Base-by-base conservation (phyloP, 1,140 invertebrate species). In the Hydropsyche tenuis region DNA sequence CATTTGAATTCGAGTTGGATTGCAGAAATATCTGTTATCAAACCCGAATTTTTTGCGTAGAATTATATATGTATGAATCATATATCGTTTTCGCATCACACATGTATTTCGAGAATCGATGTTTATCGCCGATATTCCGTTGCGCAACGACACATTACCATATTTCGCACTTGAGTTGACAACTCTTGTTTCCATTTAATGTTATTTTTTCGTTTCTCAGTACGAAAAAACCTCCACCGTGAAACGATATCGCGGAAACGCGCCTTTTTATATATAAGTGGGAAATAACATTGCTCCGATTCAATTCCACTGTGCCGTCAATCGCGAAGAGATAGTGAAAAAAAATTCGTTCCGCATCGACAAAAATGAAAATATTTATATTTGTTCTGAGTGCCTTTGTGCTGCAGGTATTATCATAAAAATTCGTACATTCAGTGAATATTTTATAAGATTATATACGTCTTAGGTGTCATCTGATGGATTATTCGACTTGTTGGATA, bases 121-220 rank as follows among this genome's bases (percentile, higher is more conserved):
- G 9, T 9, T n/a, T 48, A 7, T 16, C 14, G 45, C 3, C 45
- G 45, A n/a, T 25, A 14, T 60, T 25, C 20, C 56, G 18, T 23
- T 27, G 56, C 23, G 4, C 48, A 18, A 53, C 16, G 16, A 53
- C 5, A 18, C 56, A 60, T 60, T 60, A 25, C 20, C 56, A 60
- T 60, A 60, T 60, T 60, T 60, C n/a, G 23, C 56, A 60, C 56
- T 60, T 60, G 56, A 60, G 56, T 60, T 60, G 22, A 60, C 56
- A 60, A n/a, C 20, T 53, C 30, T 37, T 37, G 30, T 37, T 37
- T 37, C 30, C 30, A 27, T 25, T 60, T 25, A 2, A 12, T 14
- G 56, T 25, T 20, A 53, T 22, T 60, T 60, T 60, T 60, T n/a
- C 22, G 7, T 7, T 60, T 60, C 56, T 60, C 22, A 20, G 22